Evolutionary conservation across 2,113 vertebrate genomes (phyloP), one percentile per base, ranked within the genome.

Genomic region (Mormyrus lacerda): DNA sequence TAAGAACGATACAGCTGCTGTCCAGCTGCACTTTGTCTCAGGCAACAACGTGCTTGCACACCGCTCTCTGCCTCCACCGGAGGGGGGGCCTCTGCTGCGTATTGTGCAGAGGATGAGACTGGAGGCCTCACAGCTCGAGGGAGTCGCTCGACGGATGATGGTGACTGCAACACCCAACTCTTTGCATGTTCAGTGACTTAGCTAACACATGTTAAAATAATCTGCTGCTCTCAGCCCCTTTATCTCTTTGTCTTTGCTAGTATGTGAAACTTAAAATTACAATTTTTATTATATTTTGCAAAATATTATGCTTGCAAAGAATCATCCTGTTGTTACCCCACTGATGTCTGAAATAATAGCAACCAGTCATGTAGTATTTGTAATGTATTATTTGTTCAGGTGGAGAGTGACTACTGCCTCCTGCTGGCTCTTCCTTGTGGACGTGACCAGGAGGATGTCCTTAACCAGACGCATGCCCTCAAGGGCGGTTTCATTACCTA

Each of bases 101-200:
- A 99, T 99, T 0, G 98, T 98, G 2, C 98, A 99, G 95, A 97
- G 98, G 93, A 99, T 99, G 98, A 96, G 98, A 13, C 96, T 99
- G 1, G 98, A 99, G 93, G 97, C 95, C 6, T 97, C 98, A 0
- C 98, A 99, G 93, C 94, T 99, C 86, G 98, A 99, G 89, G 97
- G 98, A 0, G 98, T 99, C 7, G 96, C 98, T 0, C 97, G 98
- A 17, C 97, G 98, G 4, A 99, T 99, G 98, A 99, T 96, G 92
- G 98, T 99, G 90, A 79, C 35, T 42, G 35, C 73, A 42, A 17
- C 19, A 17, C 35, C 35, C 31, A 79, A 19, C 35, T 19, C 73
- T 19, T 79, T 21, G 73, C 73, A 42, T 19, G 15, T 39, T 39
- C 15, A 39, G 15, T 19, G 27, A 79, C 35, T 42, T 42, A 42